Base-by-base conservation (phyloP, 2,113 vertebrate species). In the Tachycineta bicolor region DNA sequence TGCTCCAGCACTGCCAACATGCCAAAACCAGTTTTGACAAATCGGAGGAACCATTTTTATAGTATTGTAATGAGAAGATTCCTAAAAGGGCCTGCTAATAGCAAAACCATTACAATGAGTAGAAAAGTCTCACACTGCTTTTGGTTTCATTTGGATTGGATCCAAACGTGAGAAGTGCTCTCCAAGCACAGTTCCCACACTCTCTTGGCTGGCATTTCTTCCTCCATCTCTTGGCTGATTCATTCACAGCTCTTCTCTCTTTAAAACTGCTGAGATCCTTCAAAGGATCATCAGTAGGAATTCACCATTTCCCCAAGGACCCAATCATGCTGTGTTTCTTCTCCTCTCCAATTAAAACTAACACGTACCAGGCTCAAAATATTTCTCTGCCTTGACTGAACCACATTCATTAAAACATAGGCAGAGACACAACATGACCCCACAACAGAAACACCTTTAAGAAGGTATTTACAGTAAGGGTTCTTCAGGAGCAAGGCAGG, bases 301-400 rank as follows among this genome's bases (percentile, higher is more conserved):
- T 43, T 83, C 83, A 74, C 26, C 12, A 49, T 71, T 83, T 94
- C 85, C 88, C 83, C 37, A 71, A 89, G 76, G 93, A 94, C 60
- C 9, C 39, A 88, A 70, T 77, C 68, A 68, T 14, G 19, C 37
- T 21, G 21, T 1, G 0, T 2, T 17, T 86, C 77, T 37, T 8
- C 33, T 63, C n/a, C 82, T 70, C 55, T 67, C 69, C 56, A 95
- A 71, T 83, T 94, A 96, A 93, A 94, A 78, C 47, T 74, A 81
- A 81, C 63, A 49, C 17, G 49, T 52, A 83, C 7, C 39, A 78
- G 79, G 64, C 53, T 90, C 67, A 81, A 86, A 88, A 70, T 60
- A n/a, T 68, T 94, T 80, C 33, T 86, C 29, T 47, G 6, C 23
- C 53, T 55, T 93, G 67, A 83, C 59, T 70, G 76, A 94, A 93